Evolutionary conservation across 2,113 vertebrate species (phyloP), one percentile per base, ranked within the genome.

Genomic region (Oplegnathus fasciatus): DNA sequence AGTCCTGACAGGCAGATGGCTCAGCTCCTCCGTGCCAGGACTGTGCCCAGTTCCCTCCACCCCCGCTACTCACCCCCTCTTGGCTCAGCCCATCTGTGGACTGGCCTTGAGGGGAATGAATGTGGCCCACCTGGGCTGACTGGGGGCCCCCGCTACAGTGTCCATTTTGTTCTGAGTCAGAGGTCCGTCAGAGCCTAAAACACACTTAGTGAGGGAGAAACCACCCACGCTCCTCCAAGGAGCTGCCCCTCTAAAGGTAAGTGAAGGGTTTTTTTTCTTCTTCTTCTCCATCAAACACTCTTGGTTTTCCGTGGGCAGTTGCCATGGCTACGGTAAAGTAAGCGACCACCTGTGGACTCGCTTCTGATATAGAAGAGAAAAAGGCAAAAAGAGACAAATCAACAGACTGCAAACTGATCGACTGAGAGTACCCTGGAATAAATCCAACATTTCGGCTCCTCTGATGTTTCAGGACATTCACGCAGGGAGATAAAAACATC

Each of bases 271-370:
- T 83, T 78, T 70, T 72, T 74, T 72, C 24, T 57, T 72, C 42
- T 86, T 70, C 85, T 82, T 58, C 75, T 85, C 85, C 52, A 42
- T 66, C 80, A 86, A 86, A 87, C 85, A 81, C 89, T 86, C 85
- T 50, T 70, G 54, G 81, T 76, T 91, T 89, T 92, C 80, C 26
- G 78, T 90, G 88, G 89, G 67, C 91, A 90, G 94, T 94, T 94
- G 88, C 91, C 91, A 94, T 94, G 91, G 86, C 82, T 86, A 94
- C 92, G 1, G 62, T 65, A 91, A 92, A 93, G 88, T 91, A 90
- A 94, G 90, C 83, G 82, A 90, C 93, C 93, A 95, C 94, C 94
- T 95, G 94, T 95, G 85, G 93, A 84, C 80, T 84, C n/a, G 64
- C 90, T 77, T 93, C 86, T 91, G 92, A 91, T 92, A 89, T 88